These are phyloP conservation scores for Drosophila persimilis DNA, from an alignment of 1,140 invertebrate species.

Conservation along the genomic window DNA sequence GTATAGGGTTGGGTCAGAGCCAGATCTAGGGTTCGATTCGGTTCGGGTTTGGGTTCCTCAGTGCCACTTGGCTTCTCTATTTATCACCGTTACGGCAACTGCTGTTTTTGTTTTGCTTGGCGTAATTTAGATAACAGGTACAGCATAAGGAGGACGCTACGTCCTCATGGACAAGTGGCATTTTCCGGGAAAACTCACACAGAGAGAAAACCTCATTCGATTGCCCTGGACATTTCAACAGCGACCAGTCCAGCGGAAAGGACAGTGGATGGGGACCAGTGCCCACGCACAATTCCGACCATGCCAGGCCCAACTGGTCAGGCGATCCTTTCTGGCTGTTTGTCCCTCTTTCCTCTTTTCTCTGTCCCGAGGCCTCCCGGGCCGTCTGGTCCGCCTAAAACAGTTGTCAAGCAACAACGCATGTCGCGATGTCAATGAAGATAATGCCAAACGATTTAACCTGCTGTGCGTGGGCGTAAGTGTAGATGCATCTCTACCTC, in stretches of 20 bases:
- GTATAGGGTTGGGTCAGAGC: neutral
- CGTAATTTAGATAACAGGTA: conserved; percentile 83
- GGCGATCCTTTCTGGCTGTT: conserved; percentile 55
- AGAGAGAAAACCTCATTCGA: conserved; percentile 42
- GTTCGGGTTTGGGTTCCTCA: conserved; percentile 10
- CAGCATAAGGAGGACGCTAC: conserved; percentile 40
- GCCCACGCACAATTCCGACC: conserved; percentile 34
- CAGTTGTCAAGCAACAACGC: conserved; percentile 71
- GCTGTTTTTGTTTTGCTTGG: conserved; percentile 76
- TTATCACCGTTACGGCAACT: conserved; percentile 69
- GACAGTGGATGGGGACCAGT: neutral
- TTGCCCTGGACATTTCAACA: conserved; percentile 56
- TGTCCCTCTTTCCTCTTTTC: neutral
- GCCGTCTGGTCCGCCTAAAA: conserved; percentile 50
- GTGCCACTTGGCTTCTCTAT: conserved; percentile 35
- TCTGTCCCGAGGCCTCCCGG: conserved; percentile 1
- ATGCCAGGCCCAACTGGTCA: conserved; percentile 53
- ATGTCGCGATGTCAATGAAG: conserved; percentile 75
- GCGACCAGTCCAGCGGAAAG: conserved; percentile 6
- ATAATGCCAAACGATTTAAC: conserved; percentile 70
- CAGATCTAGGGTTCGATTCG: conserved; percentile 22
- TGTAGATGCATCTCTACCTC: conserved; percentile 41
- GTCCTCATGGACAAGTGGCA: conserved; percentile 79
- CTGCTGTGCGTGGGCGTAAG: conserved; percentile 74
- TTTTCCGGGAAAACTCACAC: conserved; percentile 65